Conservation (phyloP, 2,888 invertebrate genomes). For the Steinernema carpocapsae region DNA sequence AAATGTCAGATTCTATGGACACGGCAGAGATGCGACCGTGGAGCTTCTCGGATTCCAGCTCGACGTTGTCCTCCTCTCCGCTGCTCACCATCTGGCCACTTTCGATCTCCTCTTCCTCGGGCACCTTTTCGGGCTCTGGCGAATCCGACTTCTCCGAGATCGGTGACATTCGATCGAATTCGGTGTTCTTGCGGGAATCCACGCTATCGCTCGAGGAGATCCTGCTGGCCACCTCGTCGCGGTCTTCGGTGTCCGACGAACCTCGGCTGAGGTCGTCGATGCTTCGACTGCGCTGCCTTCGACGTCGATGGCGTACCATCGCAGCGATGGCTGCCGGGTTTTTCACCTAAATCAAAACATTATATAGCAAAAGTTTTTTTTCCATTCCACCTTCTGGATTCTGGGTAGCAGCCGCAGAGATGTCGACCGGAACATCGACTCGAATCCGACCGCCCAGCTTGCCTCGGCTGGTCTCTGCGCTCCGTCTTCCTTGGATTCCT, state of each 20-base stretch:
- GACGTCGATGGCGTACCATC: background rate
- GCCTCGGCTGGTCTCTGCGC: background rate
- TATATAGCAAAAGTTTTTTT: too few relatives aligned
- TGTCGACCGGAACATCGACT: slow-evolving; percentile 28
- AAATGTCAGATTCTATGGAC: background rate
- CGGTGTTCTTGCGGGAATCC: background rate
- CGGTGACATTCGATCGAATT: slow-evolving; percentile 14
- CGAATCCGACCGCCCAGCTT: slow-evolving; percentile 19
- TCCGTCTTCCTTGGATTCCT: background rate
- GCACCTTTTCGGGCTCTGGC: background rate
- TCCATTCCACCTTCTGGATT: slow-evolving; percentile 20
- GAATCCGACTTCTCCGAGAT: slow-evolving; percentile 17
- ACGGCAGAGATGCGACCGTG: background rate
- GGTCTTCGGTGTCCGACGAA: slow-evolving; percentile 17
- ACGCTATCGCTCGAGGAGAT: slow-evolving; percentile 16
- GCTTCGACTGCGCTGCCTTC: slow-evolving; percentile 1
- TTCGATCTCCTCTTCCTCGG: slow-evolving; percentile 11
- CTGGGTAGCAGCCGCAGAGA: background rate
- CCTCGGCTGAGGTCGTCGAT: slow-evolving; percentile 3
- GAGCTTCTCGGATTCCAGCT: background rate
- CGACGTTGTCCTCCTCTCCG: slow-evolving; percentile 16
- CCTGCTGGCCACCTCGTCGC: background rate
- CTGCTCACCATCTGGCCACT: background rate
- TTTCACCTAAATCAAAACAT: background rate
- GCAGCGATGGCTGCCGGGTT: slow-evolving; percentile 21